Evolutionary conservation across 2,113 vertebrate genomes (phyloP).

Genomic region (Xyliphius kryptos): DNA sequence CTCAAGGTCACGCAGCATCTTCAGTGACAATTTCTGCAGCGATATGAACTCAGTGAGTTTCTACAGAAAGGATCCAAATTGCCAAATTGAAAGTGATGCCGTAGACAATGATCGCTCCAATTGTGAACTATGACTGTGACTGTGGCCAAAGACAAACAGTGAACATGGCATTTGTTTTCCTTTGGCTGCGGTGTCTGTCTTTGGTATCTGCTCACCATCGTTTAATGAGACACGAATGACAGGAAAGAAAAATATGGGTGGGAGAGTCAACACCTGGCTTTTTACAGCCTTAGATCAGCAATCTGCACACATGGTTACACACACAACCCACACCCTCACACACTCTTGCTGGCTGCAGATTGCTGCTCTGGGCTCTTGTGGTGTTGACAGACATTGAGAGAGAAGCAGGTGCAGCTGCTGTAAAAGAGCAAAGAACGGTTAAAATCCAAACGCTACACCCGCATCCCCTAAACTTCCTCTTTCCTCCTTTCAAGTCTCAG

Average conservation of each 20-base stretch:
- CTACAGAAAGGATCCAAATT: too few species aligned
- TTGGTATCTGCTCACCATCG: conserved; percentile 14
- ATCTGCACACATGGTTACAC: conserved; percentile 13
- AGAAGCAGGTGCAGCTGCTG: conserved; percentile 31
- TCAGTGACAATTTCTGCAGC: too few species aligned
- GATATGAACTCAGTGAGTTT: too few species aligned
- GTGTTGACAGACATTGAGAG: conserved; percentile 29
- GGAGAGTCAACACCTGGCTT: conserved; percentile 32
- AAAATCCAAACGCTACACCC: neutral
- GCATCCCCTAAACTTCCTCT: neutral
- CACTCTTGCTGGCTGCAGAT: conserved; percentile 8
- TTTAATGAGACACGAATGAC: conserved; percentile 13
- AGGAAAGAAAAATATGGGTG: conserved; percentile 14
- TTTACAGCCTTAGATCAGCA: conserved; percentile 31
- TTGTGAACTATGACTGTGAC: neutral
- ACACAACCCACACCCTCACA: conserved; percentile 11
- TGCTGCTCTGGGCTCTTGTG: conserved; percentile 19
- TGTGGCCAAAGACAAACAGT: neutral
- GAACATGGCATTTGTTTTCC: neutral
- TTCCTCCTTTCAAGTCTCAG: conserved; percentile 4
- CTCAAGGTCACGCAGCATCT: too few species aligned
- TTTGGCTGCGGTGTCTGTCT: neutral
- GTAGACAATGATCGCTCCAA: neutral
- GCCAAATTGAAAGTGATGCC: neutral
- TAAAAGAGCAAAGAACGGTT: conserved; percentile 10